These are phyloP conservation scores for Cylindroiulus punctatus DNA, from an alignment of 2,888 invertebrate genomes.

Conservation along the genomic window DNA sequence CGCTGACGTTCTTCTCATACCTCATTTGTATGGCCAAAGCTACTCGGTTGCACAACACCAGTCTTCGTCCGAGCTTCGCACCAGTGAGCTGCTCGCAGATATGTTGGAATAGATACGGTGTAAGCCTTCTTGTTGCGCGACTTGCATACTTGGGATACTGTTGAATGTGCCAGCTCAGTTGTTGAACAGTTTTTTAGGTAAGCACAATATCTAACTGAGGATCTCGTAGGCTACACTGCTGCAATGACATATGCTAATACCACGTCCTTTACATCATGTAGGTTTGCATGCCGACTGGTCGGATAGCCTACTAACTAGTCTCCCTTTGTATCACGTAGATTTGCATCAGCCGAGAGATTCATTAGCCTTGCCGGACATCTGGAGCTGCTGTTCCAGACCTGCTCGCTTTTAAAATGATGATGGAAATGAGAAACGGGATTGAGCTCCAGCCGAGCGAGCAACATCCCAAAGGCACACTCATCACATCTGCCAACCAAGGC, in stretches of 20 bases:
- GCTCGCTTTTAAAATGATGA: not conserved
- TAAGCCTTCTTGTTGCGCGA: not conserved
- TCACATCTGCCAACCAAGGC: too few species aligned
- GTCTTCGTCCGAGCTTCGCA: not conserved
- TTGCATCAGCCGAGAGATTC: not conserved
- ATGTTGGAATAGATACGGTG: not conserved
- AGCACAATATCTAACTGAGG: too few species aligned
- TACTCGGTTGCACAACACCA: not conserved
- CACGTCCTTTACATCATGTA: too few species aligned
- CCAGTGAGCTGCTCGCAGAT: not conserved
- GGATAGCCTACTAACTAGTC: not conserved
- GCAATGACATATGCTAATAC: too few species aligned
- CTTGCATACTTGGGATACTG: not conserved
- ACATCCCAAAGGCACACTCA: not conserved
- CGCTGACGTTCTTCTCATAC: not conserved
- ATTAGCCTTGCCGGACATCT: not conserved
- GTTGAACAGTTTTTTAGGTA: not conserved
- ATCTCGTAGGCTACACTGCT: too few species aligned
- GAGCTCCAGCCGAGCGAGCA: not conserved
- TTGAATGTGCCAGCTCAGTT: not conserved
- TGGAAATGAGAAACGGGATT: conserved; percentile 5
- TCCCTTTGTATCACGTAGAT: not conserved
- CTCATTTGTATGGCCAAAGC: not conserved
- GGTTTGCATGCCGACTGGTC: too few species aligned
- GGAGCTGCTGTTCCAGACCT: not conserved